Evolutionary conservation across 2,888 invertebrate genomes (phyloP), one percentile per base, ranked within the genome.

Genomic region (Capitulum mitella): DNA sequence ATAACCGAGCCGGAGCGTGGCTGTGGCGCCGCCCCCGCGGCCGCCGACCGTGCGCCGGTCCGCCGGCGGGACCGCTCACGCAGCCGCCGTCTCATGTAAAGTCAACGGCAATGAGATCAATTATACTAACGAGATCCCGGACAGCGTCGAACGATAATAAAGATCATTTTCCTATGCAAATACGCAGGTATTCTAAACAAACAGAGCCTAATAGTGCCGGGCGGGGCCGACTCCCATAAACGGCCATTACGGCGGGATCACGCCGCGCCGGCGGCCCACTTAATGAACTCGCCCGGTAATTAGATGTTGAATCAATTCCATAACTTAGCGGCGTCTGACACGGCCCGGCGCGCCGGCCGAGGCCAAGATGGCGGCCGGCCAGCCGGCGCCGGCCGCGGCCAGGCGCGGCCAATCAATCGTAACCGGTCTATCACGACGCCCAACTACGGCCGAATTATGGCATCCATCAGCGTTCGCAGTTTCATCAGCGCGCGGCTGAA

Each of bases 221-320:
- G 70, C 70, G 37, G 70, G 16, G 70, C 37, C 22, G 37, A 14
- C 34, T 37, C 22, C 70, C 70, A 37, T 70, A 70, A 70, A 16
- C 70, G 70, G 37, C 70, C 70, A 70, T 70, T 22, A 70, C 16
- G 37, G 37, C 34, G 70, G 29, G 37, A 70, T 70, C 37, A 32
- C 70, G 70, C 34, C 70, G 34, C 1, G 37, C 32, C 5, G 34
- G 19, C 19, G 22, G 70, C 34, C 34, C 70, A 22, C 70, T 8
- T 70, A 70, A 70, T 70, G 70, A 70, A 70, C 70, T 37, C 29
- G 22, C 22, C 34, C 70, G 70, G 37, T 70, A 70, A 70, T 70
- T 70, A 70, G 70, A 70, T 70, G 70, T 70, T 70, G 70, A 70
- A 70, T 70, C 70, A 70, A 70, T 70, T 70, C 70, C 70, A 70